Base-by-base conservation (phyloP, 2,888 invertebrate species). In the Hermodice carunculata region DNA sequence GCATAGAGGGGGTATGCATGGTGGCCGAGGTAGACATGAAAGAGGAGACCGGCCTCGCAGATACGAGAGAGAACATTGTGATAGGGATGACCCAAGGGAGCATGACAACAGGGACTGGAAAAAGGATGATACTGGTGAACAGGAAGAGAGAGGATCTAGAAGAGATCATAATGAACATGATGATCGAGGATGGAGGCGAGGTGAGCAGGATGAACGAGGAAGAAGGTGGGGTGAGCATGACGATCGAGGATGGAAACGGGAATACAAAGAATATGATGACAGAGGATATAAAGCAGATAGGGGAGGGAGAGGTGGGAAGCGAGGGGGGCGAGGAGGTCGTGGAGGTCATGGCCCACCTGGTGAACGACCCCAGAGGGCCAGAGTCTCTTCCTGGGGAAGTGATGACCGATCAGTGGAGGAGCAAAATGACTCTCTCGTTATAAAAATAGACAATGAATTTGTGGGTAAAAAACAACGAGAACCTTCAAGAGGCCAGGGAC, bases 341-440 rank as follows among this genome's bases (percentile, higher is more conserved):
- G n/a, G n/a, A n/a, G n/a, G n/a, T n/a, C n/a, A n/a, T n/a, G n/a
- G n/a, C n/a, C n/a, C n/a, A n/a, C n/a, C n/a, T n/a, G 17, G 37
- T 37, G 37, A 37, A 17, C 34, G 37, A 14, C 42, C 54, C n/a
- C 37, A 14, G 14, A 29, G 46, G 11, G 34, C 34, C 31, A 40
- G 60, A 46, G 69, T 77, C 43, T 71, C 78, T 19, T 74, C 76
- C 52, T 77, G 78, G 17, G 76, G 76, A 24, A 78, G 78, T n/a
- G 81, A 80, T 60, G 82, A 81, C 34, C 74, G 82, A 37, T 74
- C 72, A 51, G 81, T 82, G 1, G 80, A 81, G 43, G 74, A 75
- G 46, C 75, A 79, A 64, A 75, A 79, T 34, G 79, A 81, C 64
- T 67, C 78, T 19, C 73, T 82, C 17, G 73, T 81, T 19, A 78